phyloP scores from a whole-genome alignment of 1,140 invertebrate species.

The Drosophila gunungcola region DNA sequence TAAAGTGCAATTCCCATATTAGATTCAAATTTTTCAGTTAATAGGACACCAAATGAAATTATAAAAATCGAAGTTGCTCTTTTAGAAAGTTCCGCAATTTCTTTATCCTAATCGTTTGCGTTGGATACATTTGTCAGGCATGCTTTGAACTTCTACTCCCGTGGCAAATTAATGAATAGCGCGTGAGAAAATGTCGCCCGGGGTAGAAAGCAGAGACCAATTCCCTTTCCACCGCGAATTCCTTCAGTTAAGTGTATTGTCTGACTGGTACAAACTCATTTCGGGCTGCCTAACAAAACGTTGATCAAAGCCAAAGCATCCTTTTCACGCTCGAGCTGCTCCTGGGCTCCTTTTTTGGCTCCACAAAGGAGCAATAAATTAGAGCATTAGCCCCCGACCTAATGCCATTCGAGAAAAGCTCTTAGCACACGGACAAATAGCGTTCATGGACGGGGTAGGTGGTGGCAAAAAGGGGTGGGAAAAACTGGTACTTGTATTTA shows the following conservation, averaged over 20 bases:
- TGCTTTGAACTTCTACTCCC: conserved; percentile 38
- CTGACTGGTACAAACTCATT: conserved; percentile 68
- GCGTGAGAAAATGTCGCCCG: conserved; percentile 43
- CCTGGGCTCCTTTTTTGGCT: conserved; percentile 18
- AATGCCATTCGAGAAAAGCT: conserved; percentile 54
- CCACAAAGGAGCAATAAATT: conserved; percentile 76
- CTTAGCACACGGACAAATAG: conserved; percentile 51
- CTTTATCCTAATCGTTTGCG: conserved; percentile 5
- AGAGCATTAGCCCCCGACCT: conserved; percentile 62
- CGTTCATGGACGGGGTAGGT: neutral
- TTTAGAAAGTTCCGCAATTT: conserved; percentile 1
- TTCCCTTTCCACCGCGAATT: conserved; percentile 8
- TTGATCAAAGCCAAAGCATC: conserved; percentile 78
- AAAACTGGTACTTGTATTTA: conserved; percentile 67
- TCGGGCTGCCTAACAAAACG: conserved; percentile 74
- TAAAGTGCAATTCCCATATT: no score
- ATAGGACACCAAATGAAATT: conserved; percentile 3
- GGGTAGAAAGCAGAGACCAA: neutral
- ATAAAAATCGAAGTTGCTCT: conserved; percentile 1
- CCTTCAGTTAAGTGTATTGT: conserved; percentile 45
- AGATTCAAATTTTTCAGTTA: no score
- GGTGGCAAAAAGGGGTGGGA: neutral
- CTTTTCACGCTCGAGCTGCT: conserved; percentile 70
- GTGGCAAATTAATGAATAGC: conserved; percentile 32
- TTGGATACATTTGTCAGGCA: conserved; percentile 23